Base-by-base conservation (phyloP, 2,797 vertebrate genomes). In the Agapornis canus region DNA sequence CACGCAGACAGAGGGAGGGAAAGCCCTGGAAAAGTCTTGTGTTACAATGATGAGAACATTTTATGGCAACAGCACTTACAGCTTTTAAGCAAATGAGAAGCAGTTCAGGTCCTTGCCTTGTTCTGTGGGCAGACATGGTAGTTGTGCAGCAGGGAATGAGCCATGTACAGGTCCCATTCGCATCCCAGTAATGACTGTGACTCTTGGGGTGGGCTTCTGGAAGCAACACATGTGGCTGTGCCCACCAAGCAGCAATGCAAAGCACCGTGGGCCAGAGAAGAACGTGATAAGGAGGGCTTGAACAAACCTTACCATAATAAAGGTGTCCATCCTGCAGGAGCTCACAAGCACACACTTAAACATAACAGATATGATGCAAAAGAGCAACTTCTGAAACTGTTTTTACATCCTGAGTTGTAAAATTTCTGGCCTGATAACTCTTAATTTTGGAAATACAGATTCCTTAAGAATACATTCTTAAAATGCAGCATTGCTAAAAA, bases 161-260 rank as follows among this genome's bases (percentile, higher is more conserved):
- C 20, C 0, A 0, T 4, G 27, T 23, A 25, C 47, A 27, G 45
- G 64, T 56, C 47, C 32, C 29, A 1, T 45, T 72, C 17, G 39
- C n/a, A 64, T 7, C 6, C 66, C 0, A 0, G 52, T 23, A n/a
- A 54, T 4, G 47, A 22, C 47, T 25, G 13, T 0, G 18, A 56
- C 31, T 40, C 32, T 14, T 31, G 31, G 0, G 5, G 5, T n/a
- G 2, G 3, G 5, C 7, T 81, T 31, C 29, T 47, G 78, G 78
- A 70, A 68, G 52, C 1, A 3, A 25, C 22, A 43, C 0, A 0
- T 0, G 2, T 47, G 59, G 21, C 17, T 18, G 15, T 1, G 9
- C 27, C 23, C 0, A 1, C 18, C 0, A 3, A 57, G 47, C 39
- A 89, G 78, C 64, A 65, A 60, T 25, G 17, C 0, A 11, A 25